Evolutionary conservation across 2,888 invertebrate species (phyloP).

Genomic region (Dolichomitus sp.): DNA sequence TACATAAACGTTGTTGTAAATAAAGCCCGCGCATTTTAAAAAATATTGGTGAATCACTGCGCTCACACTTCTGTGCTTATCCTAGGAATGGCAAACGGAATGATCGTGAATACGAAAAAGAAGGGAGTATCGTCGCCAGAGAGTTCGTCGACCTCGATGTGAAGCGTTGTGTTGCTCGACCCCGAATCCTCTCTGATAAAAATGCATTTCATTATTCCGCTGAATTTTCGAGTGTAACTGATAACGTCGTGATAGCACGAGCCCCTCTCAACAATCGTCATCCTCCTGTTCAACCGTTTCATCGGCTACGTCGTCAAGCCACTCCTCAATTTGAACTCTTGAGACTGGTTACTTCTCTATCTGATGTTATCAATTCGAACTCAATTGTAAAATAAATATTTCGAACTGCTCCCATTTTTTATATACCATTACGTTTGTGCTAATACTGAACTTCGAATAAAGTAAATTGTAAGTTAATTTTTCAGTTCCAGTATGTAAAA

Average conservation of each 20-base stretch:
- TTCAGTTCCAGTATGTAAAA: not conserved
- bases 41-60: too few relatives aligned
- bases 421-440: not conserved
- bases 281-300: conserved; percentile 30
- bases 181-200: conserved; percentile 74
- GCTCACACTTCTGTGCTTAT: not conserved
- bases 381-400: conserved; percentile 7
- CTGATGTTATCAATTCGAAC: conserved; percentile 25
- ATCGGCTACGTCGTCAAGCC: conserved; percentile 47
- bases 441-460: not conserved
- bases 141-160: conserved; percentile 75
- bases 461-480: not conserved
- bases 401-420: not conserved
- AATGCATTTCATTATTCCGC: conserved; percentile 71
- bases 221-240: conserved; percentile 60
- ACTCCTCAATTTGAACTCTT: conserved; percentile 59
- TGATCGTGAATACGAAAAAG: conserved; percentile 10
- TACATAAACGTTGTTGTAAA: too few relatives aligned
- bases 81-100: conserved; percentile 16
- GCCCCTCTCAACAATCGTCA: conserved; percentile 33
- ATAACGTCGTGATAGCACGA: conserved; percentile 41
- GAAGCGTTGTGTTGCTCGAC: conserved; percentile 63
- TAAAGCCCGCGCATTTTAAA: too few relatives aligned
- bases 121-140: conserved; percentile 37
- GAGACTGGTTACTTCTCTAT: not conserved